phyloP scores from a whole-genome alignment of 2,113 vertebrate species.

The Camelus bactrianus region DNA sequence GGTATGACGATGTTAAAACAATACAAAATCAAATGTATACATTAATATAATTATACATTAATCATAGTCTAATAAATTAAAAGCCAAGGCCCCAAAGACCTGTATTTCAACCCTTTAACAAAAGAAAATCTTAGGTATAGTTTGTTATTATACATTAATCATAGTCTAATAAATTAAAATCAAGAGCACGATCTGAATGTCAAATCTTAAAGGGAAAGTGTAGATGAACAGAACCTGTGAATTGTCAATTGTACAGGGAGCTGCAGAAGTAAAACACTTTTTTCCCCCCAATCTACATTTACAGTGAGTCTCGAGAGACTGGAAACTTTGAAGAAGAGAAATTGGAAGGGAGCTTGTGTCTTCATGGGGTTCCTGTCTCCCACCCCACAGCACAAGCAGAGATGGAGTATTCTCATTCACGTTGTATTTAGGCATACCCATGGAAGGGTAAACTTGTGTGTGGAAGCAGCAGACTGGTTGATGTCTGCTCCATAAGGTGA shows the following conservation, averaged over 20 bases:
- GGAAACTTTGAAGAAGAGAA: neutral
- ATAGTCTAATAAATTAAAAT: slow-evolving; percentile 16
- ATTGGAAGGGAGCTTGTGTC: neutral
- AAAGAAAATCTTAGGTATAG: neutral
- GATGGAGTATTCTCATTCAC: neutral
- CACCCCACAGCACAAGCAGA: neutral
- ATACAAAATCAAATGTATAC: neutral
- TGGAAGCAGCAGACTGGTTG: neutral
- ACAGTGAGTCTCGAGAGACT: neutral
- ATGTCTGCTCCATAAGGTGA: neutral
- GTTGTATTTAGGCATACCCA: neutral
- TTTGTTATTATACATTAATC: slow-evolving; percentile 56
- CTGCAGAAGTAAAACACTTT: neutral
- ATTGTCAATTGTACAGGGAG: neutral
- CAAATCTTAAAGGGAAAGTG: neutral
- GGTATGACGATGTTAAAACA: neutral
- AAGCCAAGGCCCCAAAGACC: neutral
- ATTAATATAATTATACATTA: slow-evolving; percentile 4
- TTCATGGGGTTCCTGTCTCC: neutral
- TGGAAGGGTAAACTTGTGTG: neutral
- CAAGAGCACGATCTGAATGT: neutral
- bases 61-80: slow-evolving; percentile 41
- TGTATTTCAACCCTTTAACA: neutral
- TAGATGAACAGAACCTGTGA: neutral
- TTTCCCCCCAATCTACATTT: neutral